Evolutionary conservation across 1,140 invertebrate genomes (phyloP), one percentile per base, ranked within the genome.

Genomic region (Sitobion miscanthi): DNA sequence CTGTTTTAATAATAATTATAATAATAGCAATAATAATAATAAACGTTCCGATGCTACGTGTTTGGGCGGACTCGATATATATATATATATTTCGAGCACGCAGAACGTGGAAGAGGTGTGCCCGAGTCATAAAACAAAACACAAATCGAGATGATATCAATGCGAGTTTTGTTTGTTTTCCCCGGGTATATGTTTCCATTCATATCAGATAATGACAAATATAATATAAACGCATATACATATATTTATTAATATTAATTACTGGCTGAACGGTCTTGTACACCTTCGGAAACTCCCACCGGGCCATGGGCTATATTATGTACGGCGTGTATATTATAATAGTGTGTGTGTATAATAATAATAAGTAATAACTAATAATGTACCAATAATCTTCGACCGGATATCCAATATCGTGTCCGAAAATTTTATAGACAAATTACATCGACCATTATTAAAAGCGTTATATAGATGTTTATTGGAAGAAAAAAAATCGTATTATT

Each of bases 131-230:
- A 92, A 92, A 92, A 83, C 91, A 83, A 92, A 92, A 92, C 69
- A 77, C 91, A 35, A 92, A 92, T 92, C 77, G n/a, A 92, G 91
- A 92, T 92, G 91, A 92, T 92, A 92, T 92, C 91, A 23, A 92
- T 35, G 47, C n/a, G 47, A 83, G 91, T 83, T 92, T 92, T 92
- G 91, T 92, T 92, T 92, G 91, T 92, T 92, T 92, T 92, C 77
- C 91, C 35, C 62, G 25, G 6, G 90, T 35, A 45, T 77, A 47
- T 47, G 91, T 82, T 83, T 92, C 69, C 91, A 77, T 92, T 30
- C 77, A 77, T 83, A 92, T 92, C 91, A 83, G 91, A 92, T 92
- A 83, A 92, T 83, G 77, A 92, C 69, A 92, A 92, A 92, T n/a
- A 49, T 88, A 88, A n/a, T 88, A 87, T 87, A 47, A 47, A n/a